Evolutionary conservation across 2,797 vertebrate genomes (phyloP).

Genomic region (Phrynocephalus guinanensis): DNA sequence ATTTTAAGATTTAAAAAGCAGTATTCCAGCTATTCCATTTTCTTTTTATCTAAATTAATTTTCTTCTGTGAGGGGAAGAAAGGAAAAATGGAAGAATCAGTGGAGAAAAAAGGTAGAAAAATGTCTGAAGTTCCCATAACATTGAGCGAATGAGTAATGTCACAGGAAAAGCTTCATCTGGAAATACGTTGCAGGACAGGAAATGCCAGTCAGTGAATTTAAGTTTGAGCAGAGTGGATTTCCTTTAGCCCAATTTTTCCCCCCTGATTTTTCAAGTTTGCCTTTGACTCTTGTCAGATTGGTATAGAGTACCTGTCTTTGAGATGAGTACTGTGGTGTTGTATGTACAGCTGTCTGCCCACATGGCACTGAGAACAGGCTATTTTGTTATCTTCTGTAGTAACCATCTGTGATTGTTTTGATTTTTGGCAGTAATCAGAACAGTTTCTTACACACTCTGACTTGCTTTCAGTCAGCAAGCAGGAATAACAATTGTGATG

Average conservation of each 20-base stretch:
- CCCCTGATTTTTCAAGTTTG: neutral
- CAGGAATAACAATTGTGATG: conserved; percentile 8
- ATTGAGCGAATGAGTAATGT: neutral
- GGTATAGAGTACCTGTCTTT: neutral
- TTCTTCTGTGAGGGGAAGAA: neutral
- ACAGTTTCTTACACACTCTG: conserved; percentile 20
- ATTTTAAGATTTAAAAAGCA: neutral
- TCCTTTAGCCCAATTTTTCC: neutral
- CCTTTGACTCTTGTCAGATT: neutral
- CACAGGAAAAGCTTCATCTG: neutral
- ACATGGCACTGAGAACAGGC: neutral
- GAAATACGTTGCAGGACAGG: neutral
- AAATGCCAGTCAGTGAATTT: neutral
- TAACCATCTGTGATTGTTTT: neutral
- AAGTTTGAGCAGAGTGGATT: neutral
- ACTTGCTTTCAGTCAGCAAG: conserved; percentile 9
- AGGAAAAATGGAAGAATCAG: neutral
- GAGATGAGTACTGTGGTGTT: neutral
- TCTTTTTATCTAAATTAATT: neutral
- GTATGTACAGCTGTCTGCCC: neutral
- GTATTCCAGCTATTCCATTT: neutral
- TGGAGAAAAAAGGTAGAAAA: no score
- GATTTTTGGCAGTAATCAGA: neutral
- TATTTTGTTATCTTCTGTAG: conserved; percentile 1
- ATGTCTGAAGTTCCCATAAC: neutral